Evolutionary conservation across 2,797 vertebrate species (phyloP).

Genomic region (Spizella passerina): DNA sequence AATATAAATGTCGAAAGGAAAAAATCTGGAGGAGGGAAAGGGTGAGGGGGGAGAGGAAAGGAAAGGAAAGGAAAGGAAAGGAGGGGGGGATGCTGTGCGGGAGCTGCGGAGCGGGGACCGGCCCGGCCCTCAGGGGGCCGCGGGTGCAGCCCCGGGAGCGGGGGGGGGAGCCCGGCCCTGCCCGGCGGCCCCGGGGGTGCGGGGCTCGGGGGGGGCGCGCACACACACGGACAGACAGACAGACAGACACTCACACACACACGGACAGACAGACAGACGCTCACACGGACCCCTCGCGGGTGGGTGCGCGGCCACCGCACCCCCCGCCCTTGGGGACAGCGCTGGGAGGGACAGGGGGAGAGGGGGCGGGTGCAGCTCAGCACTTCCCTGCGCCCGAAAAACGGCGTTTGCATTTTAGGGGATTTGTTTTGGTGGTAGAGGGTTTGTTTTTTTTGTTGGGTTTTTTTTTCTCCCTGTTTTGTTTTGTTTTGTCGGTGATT

Average conservation of each 20-base stretch:
- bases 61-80: background rate
- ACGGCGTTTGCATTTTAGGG: background rate
- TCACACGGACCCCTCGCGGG: background rate
- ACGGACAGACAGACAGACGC: background rate
- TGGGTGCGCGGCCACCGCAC: background rate
- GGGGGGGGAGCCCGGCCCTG: background rate
- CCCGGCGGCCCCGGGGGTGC: background rate
- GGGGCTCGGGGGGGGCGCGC: too few species aligned
- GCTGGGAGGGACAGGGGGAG: background rate
- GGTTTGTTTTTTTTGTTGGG: background rate
- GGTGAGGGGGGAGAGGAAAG: background rate
- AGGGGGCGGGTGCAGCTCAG: background rate
- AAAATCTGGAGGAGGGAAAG: background rate
- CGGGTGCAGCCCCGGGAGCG: background rate
- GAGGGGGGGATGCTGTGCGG: background rate
- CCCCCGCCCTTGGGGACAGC: background rate
- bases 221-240: background rate
- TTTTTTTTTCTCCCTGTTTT: background rate
- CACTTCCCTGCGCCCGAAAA: background rate
- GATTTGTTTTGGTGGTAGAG: background rate
- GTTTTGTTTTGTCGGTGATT: background rate
- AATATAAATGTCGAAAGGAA: constrained; percentile 46
- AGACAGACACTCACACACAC: background rate
- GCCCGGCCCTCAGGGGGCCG: background rate
- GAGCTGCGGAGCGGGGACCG: background rate